Base-by-base conservation (phyloP, 2,888 invertebrate species). In the Nematopogon swammerdamellus region DNA sequence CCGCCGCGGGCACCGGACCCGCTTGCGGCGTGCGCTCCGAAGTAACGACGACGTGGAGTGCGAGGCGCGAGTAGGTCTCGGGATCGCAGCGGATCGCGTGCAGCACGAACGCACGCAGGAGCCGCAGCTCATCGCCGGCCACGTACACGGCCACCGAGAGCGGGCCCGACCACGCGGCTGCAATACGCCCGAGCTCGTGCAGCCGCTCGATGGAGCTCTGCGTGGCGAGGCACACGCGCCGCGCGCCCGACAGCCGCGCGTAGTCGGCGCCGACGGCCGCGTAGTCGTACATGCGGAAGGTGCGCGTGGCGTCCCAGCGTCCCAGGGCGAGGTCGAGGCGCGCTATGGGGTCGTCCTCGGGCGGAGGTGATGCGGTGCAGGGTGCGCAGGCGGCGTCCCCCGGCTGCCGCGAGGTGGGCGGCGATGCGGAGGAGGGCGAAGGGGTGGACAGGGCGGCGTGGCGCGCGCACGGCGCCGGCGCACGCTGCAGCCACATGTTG, bases 131-230 rank as follows among this genome's bases (percentile, higher is more conserved):
- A 58, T 89, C 88, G 2, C 89, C 89, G 14, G 90, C 87, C 0
- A 89, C 88, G 64, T 88, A 95, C 0, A 92, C 81, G 0, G 93
- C 91, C 0, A 89, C 83, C 0, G 94, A 95, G 58, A 95, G 89
- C 0, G 93, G 90, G 0, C 93, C 94, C 6, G 84, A 82, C 94
- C 94, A 95, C 59, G 92, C 88, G 46, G 87, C 84, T 0, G 90
- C 88, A 42, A 92, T 90, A 57, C 88, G 86, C 0, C 91, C 83
- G 17, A 95, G 65, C 43, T 92, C 91, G 55, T 85, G 83, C 8
- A 95, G 69, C 53, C 92, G 84, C 60, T 95, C 95, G 47, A 95
- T 80, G 0, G 94, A 94, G 58, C 89, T 88, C 66, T 95, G 93
- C 0, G 93, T 93, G 0, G 94, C 93, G 51, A 95, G 68, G 58